Evolutionary conservation across 2,888 invertebrate species (phyloP), one percentile per base, ranked within the genome.

Genomic region (Melieria picta): DNA sequence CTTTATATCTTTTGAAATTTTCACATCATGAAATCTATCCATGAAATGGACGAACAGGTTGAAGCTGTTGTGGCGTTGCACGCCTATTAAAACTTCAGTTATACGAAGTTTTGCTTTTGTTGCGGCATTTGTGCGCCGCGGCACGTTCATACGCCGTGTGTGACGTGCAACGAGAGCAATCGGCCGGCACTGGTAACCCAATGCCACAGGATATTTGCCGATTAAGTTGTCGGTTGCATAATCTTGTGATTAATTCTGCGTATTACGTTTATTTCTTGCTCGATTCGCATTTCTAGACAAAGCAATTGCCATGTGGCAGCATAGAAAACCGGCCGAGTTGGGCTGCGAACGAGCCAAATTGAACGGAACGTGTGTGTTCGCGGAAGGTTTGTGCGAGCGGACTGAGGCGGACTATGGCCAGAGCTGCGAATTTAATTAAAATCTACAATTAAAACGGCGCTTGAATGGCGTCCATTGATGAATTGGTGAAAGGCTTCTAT

Each of bases 201-300:
- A 45, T 70, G 70, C 70, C 60, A 60, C 65, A 70, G 70, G 70
- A 70, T 70, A 64, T 65, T 70, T 64, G 58, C 43, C 64, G 64
- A 70, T 70, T 70, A 70, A 70, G 70, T 65, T 70, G 70, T 70
- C 70, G 47, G 58, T 70, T 70, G 65, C 70, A 70, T 70, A 70
- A 70, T 70, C 64, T 50, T 58, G 70, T 65, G 64, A 70, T 70
- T 70, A 70, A 70, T 70, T 65, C 55, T 57, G 10, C 57, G 43
- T 52, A 64, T 60, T 58, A 64, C 48, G 47, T 65, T 70, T 69
- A 70, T 48, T 70, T 50, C 43, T 64, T 3, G 30, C 30, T 30
- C 30, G 30, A 30, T 30, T 2, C 30, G 30, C 30, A 30, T 30
- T 30, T 65, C 48, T 70, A 42, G 57, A 65, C 64, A 70, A 11